Percentiles rank a stretch among this genome's conserved stretches.
Evolutionary conservation across 2,888 invertebrate genomes (phyloP).

Genomic region (Epicampocera succincta): DNA sequence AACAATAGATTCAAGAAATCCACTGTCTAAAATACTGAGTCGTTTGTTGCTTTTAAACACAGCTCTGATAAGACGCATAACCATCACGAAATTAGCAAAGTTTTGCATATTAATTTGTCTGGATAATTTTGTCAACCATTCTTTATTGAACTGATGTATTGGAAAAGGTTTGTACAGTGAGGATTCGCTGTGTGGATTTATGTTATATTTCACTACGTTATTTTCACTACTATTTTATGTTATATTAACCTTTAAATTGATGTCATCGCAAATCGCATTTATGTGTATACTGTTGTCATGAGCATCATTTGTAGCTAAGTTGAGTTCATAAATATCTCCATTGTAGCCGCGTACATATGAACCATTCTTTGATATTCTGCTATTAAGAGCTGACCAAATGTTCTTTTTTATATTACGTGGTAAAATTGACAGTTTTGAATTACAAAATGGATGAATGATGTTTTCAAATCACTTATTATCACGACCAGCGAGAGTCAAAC

Average conservation of each 20-base stretch:
- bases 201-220: conserved; percentile 40
- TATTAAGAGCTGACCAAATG: conserved; percentile 37
- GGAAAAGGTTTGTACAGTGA: conserved; percentile 23
- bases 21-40: conserved; percentile 8
- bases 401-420: conserved; percentile 45
- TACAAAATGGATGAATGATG: conserved; percentile 29
- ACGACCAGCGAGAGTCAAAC: conserved; percentile 12
- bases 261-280: conserved; percentile 5
- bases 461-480: conserved; percentile 4
- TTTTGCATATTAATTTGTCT: background rate
- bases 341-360: conserved; percentile 65
- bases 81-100: conserved; percentile 38
- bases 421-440: conserved; percentile 22
- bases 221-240: too few species aligned
- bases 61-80: conserved; percentile 46
- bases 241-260: conserved; percentile 44
- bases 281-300: background rate
- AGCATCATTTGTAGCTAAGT: conserved; percentile 5
- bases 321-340: conserved; percentile 67
- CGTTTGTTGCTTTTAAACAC: conserved; percentile 26
- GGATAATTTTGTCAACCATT: conserved; percentile 52
- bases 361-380: conserved; percentile 40
- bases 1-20: conserved; percentile 46
- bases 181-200: background rate
- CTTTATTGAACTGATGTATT: conserved; percentile 25